Conservation (phyloP, 2,888 invertebrate species). For the Ochropacha duplaris region DNA sequence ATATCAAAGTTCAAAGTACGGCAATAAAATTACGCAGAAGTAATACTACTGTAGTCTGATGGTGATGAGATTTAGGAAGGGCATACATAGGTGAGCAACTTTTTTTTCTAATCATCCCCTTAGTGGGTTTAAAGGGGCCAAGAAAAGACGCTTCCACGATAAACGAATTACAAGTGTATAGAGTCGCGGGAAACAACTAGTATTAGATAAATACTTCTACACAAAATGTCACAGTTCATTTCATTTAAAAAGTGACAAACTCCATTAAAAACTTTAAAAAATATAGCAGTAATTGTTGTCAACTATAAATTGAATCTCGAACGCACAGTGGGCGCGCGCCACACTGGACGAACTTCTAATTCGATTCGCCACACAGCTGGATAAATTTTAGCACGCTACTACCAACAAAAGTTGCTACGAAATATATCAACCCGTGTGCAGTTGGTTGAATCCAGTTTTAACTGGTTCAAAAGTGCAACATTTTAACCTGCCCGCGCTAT, state of each 20-base stretch:
- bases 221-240: background rate
- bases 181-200: too few relatives aligned
- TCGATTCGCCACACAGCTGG: conserved; percentile 44
- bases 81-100: too few relatives aligned
- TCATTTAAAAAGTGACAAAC: conserved; percentile 11
- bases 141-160: too few relatives aligned
- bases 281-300: conserved; percentile 41
- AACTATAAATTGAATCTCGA: conserved; percentile 48
- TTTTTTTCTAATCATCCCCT: too few relatives aligned
- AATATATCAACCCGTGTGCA: conserved; percentile 12
- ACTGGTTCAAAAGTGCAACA: background rate
- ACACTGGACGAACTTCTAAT: conserved; percentile 45
- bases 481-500: background rate
- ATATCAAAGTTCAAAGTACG: too few relatives aligned
- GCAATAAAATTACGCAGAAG: too few relatives aligned
- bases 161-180: too few relatives aligned
- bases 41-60: too few relatives aligned
- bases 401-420: background rate
- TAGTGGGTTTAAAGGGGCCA: too few relatives aligned
- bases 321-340: conserved; percentile 32
- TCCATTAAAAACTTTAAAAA: conserved; percentile 35
- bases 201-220: too few relatives aligned
- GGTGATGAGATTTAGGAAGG: too few relatives aligned
- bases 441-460: background rate
- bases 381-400: conserved; percentile 52